Conservation (phyloP, 2,888 invertebrate genomes). For the Ormyrus thymus region DNA sequence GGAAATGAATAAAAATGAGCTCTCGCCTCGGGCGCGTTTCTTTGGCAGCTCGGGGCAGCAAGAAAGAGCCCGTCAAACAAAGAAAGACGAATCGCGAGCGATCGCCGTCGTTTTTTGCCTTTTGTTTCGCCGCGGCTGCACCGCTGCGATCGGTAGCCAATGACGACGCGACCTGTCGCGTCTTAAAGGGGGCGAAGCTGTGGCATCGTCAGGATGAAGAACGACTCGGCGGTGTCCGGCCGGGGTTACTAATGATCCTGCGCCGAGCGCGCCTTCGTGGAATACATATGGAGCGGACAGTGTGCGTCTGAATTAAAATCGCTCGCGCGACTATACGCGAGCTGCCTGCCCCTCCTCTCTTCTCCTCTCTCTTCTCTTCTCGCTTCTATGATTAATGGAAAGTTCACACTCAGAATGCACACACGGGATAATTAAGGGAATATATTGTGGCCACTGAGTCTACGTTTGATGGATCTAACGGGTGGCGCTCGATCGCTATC, state of each 20-base stretch:
- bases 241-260: slow-evolving; percentile 74
- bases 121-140: neutral
- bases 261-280: slow-evolving; percentile 68
- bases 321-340: slow-evolving; percentile 66
- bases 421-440: slow-evolving; percentile 73
- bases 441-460: slow-evolving; percentile 74
- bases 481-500: slow-evolving; percentile 54
- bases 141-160: slow-evolving; percentile 55
- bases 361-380: slow-evolving; percentile 2
- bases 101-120: slow-evolving; percentile 21
- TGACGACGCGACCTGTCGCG: slow-evolving; percentile 52
- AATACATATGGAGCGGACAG: slow-evolving; percentile 73
- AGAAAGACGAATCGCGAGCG: slow-evolving; percentile 53
- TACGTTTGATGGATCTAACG: slow-evolving; percentile 70
- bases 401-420: slow-evolving; percentile 75
- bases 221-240: slow-evolving; percentile 73
- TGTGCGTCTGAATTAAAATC: slow-evolving; percentile 73
- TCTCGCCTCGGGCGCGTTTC: slow-evolving; percentile 35
- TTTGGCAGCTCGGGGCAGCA: slow-evolving; percentile 6
- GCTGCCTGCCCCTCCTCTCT: slow-evolving; percentile 65
- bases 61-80: slow-evolving; percentile 45
- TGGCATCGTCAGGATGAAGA: slow-evolving; percentile 70
- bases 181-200: slow-evolving; percentile 53
- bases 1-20: slow-evolving; percentile 50
- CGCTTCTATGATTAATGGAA: slow-evolving; percentile 74